Evolutionary conservation across 1,140 invertebrate species (phyloP).

Genomic region (Panagrolaimus sp.): DNA sequence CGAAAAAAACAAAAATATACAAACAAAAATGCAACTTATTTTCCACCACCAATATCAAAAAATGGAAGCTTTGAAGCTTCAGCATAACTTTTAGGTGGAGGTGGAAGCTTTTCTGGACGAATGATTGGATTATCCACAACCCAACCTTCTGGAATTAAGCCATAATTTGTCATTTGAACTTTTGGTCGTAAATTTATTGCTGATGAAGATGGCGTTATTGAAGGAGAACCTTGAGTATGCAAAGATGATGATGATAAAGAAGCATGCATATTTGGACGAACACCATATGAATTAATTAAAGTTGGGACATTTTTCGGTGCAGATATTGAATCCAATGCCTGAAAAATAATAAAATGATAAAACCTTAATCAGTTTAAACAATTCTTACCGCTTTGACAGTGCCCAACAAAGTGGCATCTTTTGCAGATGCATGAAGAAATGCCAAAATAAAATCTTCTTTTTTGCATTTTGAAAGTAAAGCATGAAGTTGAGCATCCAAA

Average conservation of each 20-base stretch:
- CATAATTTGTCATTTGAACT: slow-evolving; percentile 7
- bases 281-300: background rate
- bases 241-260: background rate
- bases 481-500: slow-evolving; percentile 10
- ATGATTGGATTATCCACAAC: background rate
- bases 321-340: background rate
- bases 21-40: background rate
- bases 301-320: background rate
- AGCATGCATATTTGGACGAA: background rate
- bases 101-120: background rate
- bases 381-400: background rate
- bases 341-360: background rate
- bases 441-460: slow-evolving; percentile 11
- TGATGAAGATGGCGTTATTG: background rate
- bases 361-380: background rate
- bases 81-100: slow-evolving; percentile 1
- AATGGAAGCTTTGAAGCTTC: background rate
- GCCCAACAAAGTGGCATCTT: background rate
- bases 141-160: background rate
- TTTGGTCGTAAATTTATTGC: background rate
- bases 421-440: background rate
- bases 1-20: background rate
- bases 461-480: background rate
- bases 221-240: background rate
- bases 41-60: background rate